phyloP scores from a whole-genome alignment of 2,888 invertebrate species.

The Parnassius mnemosyne region DNA sequence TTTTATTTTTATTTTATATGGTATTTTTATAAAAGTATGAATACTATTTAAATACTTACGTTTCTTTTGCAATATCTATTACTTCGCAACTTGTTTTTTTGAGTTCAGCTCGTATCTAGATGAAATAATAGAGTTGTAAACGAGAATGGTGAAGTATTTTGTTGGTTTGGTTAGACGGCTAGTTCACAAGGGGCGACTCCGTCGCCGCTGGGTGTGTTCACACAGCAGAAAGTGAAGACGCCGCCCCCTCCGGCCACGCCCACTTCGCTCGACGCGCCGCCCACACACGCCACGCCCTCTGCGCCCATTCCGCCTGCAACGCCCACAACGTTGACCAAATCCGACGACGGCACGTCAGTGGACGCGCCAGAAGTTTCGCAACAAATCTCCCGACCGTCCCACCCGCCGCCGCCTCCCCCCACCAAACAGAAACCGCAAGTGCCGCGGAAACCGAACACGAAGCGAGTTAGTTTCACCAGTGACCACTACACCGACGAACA shows the following conservation, averaged over 20 bases:
- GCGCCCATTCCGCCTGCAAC: constrained; percentile 32
- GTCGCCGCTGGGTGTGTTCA: constrained; percentile 66
- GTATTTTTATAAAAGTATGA: constrained; percentile 4
- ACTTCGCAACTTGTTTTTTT: constrained; percentile 16
- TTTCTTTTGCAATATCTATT: background rate
- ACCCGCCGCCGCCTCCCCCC: constrained; percentile 45
- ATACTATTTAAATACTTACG: background rate
- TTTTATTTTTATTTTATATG: constrained; percentile 37
- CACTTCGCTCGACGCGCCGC: constrained; percentile 32
- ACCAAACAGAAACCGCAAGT: constrained; percentile 70
- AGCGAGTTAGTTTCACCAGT: constrained; percentile 77
- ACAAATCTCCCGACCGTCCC: constrained; percentile 28
- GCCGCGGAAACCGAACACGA: constrained; percentile 71
- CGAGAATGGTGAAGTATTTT: constrained; percentile 56
- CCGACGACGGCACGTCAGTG: constrained; percentile 46
- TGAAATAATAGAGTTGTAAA: constrained; percentile 40
- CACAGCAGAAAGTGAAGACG: constrained; percentile 58
- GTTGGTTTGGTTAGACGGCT: constrained; percentile 76
- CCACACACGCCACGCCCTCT: constrained; percentile 4
- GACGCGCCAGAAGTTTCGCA: constrained; percentile 44
- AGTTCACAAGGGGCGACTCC: constrained; percentile 61
- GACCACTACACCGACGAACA: constrained; percentile 50
- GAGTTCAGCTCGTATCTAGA: constrained; percentile 37
- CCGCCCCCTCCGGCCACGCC: constrained; percentile 42
- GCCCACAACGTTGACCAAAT: background rate